Evolutionary conservation across 2,888 invertebrate genomes (phyloP), one percentile per base, ranked within the genome.

Genomic region (Branchipolynoe longqiensis): DNA sequence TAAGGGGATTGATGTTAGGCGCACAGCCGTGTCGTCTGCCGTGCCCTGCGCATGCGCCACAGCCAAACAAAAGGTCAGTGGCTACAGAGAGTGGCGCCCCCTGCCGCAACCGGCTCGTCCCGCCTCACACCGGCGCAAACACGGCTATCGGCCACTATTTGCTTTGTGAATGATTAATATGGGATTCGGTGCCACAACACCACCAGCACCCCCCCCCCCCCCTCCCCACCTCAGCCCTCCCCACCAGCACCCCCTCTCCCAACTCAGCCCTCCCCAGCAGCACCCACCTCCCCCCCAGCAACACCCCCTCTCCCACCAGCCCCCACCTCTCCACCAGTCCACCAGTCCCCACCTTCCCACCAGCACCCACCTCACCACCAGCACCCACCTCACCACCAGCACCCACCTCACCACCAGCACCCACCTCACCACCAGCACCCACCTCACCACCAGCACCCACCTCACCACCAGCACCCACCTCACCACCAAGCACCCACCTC

Each of bases 31-130:
- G 22, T 33, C 12, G 1, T 1, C 38, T 1, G 36, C 22, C 33
- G 36, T 14, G 69, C 22, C 36, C 12, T 38, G 18, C 36, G 38
- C 36, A 38, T 38, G 69, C 38, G 38, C 38, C 69, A 69, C 33
- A 69, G 38, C 69, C n/a, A n/a, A n/a, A 69, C 69, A 69, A 69
- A 69, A 69, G 69, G 69, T 69, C 69, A 69, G 69, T 69, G 69
- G 69, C 1, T 69, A 69, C 69, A 69, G 69, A 69, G 18, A 69
- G 69, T 69, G 69, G 69, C 69, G 33, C 3, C 22, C 69, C 69
- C 69, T 33, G 3, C 69, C 38, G 69, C 69, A 33, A 69, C 33
- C 22, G 36, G 69, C 22, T 38, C 33, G 69, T 69, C 38, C 38
- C 69, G 36, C 8, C 36, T 38, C 36, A 38, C 36, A n/a, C 36